Percentiles rank a stretch among this genome's conserved stretches.
These are phyloP conservation scores for Drosophila dives DNA, from an alignment of 2,888 invertebrate genomes.

Conservation along the genomic window DNA sequence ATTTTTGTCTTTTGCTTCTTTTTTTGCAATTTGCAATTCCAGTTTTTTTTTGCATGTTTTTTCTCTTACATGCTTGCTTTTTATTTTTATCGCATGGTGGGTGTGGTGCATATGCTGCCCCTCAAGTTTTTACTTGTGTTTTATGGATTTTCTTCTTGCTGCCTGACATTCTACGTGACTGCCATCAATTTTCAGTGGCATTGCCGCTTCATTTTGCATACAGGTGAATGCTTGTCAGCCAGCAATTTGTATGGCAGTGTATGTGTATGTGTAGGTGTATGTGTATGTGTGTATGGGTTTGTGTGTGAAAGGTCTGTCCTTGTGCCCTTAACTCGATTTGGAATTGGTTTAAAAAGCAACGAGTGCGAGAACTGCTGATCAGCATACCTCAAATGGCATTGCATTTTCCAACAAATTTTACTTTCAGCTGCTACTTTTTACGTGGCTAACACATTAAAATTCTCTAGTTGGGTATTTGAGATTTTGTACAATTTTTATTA, in stretches of 20 bases:
- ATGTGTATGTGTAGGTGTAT: not conserved
- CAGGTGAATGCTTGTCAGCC: conserved; percentile 62
- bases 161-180: conserved; percentile 75
- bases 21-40: conserved; percentile 3
- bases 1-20: conserved; percentile 33
- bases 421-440: conserved; percentile 35
- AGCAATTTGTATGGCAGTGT: not conserved
- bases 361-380: conserved; percentile 72
- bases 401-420: conserved; percentile 58
- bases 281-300: conserved; percentile 8
- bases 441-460: conserved; percentile 8
- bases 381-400: conserved; percentile 68
- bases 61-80: conserved; percentile 36
- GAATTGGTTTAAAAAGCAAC: conserved; percentile 73
- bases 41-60: conserved; percentile 30
- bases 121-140: conserved; percentile 57
- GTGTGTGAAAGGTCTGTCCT: conserved; percentile 49
- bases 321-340: conserved; percentile 76
- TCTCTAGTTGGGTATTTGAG: not conserved
- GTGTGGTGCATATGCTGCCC: conserved; percentile 42
- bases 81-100: conserved; percentile 66
- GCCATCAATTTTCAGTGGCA: conserved; percentile 80
- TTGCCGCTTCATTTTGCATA: conserved; percentile 81
- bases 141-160: conserved; percentile 69
- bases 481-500: not conserved